A percentile compares a stretch with the other conserved stretches of the same genome.
phyloP scores from a whole-genome alignment of 2,113 vertebrate species.

The Pluvianellus socialis region DNA sequence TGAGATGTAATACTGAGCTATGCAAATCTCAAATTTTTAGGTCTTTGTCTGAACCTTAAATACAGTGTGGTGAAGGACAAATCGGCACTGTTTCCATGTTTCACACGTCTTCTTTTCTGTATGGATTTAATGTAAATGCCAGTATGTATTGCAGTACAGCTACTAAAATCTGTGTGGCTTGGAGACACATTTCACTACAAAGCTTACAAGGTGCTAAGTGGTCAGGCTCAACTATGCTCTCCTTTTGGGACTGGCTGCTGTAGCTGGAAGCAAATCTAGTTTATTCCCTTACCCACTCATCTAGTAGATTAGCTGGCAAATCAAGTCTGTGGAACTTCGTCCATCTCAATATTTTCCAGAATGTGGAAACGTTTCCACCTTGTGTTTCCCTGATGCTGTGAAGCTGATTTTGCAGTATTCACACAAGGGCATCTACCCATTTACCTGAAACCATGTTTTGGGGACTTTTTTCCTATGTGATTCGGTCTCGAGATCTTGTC shows the following conservation, averaged over 20 bases:
- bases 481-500: not conserved
- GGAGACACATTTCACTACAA: not conserved
- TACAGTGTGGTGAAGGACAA: not conserved
- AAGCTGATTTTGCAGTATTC: not conserved
- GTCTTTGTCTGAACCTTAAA: not conserved
- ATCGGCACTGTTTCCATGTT: not conserved
- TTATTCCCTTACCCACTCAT: not conserved
- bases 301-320: not conserved
- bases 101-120: not conserved
- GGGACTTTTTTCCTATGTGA: accelerated
- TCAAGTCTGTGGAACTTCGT: not conserved
- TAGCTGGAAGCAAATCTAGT: not conserved
- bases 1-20: not conserved
- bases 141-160: not conserved
- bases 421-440: not conserved
- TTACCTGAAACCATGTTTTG: not conserved
- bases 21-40: not conserved
- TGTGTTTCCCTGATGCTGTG: accelerated
- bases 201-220: not conserved
- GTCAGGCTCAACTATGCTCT: not conserved
- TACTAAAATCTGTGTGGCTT: not conserved
- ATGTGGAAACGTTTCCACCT: not conserved
- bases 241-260: not conserved
- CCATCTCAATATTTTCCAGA: not conserved
- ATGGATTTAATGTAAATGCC: not conserved